Conservation (phyloP, 2,113 vertebrate species). For the Channa maculata region DNA sequence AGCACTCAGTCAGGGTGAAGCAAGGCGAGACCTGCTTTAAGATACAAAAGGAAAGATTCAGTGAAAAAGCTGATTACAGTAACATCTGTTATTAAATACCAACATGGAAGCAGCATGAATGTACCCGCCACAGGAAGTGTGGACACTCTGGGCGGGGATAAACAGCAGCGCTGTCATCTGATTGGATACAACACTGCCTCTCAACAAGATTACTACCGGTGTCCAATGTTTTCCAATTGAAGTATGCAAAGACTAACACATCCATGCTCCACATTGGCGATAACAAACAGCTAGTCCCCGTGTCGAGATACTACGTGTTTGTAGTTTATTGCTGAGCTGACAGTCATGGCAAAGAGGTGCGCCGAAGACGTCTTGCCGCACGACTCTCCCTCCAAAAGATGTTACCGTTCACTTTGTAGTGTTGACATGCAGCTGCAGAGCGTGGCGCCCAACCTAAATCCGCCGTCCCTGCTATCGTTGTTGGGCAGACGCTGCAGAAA, state of each 20-base stretch:
- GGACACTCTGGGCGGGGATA: conserved; percentile 19
- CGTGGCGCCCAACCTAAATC: conserved; percentile 22
- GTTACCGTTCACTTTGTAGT: background rate
- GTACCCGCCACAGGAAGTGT: conserved; percentile 25
- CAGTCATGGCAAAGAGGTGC: conserved; percentile 78
- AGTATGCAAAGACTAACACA: no score
- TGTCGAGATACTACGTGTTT: accelerated
- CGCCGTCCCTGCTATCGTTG: conserved; percentile 47
- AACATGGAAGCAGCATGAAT: background rate
- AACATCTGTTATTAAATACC: no score
- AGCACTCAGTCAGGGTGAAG: no score
- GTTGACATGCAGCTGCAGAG: conserved; percentile 54
- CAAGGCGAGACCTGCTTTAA: no score
- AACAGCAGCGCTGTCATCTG: background rate
- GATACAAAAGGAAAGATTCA: no score
- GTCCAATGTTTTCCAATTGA: background rate
- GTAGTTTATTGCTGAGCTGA: background rate
- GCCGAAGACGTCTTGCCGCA: conserved; percentile 57
- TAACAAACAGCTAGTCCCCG: background rate
- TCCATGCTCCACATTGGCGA: background rate
- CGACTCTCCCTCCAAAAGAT: conserved; percentile 65
- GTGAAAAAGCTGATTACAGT: no score
- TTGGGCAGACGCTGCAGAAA: conserved; percentile 67
- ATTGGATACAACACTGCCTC: conserved; percentile 41
- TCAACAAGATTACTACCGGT: conserved; percentile 29